Base-by-base conservation (phyloP, 1,140 invertebrate species). In the Anastrepha obliqua region DNA sequence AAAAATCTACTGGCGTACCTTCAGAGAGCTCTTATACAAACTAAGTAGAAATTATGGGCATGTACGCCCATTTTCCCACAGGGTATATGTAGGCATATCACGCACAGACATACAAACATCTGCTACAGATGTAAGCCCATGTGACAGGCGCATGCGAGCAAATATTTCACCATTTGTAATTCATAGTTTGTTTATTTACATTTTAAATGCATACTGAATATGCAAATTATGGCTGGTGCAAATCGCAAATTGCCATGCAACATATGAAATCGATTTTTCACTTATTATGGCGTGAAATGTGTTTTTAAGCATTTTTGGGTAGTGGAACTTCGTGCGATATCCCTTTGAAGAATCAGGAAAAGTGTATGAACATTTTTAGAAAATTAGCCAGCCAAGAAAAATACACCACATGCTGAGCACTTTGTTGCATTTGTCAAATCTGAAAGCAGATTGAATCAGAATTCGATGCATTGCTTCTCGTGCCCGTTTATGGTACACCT, bases 181-280 rank as follows among this genome's bases (percentile, higher is more conserved):
- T 55, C n/a, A 81, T 55, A 81, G 51, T 78, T 51, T 74, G 70
- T 51, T 81, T 29, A 81, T 81, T 29, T 81, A 81, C 47, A 81
- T 81, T 81, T 81, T 20, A 42, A 17, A 29, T 81, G 44, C 2
- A 81, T n/a, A 11, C 17, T 9, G 47, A 15, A 29, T 42, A 55
- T 20, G 9, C n/a, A 1, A 81, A 55, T 81, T 81, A 55, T 81
- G 44, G 7, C 7, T 55, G 42, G 42, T 11, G 47, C 15, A 81
- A 81, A 81, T 81, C 20, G 3, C 17, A 51, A 81, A 55, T 81
- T 81, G 20, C 2, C 74, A 81, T 51, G 74, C 74, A 51, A n/a
- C 60, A 62, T 5, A 62, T 62, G 15, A 62, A 15, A 62, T 15
- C 60, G 60, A 62, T 62, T 62, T 62, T 62, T 0, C n/a, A 62